Conservation (phyloP, 1,140 invertebrate genomes). For the Arctopsyche grandis region DNA sequence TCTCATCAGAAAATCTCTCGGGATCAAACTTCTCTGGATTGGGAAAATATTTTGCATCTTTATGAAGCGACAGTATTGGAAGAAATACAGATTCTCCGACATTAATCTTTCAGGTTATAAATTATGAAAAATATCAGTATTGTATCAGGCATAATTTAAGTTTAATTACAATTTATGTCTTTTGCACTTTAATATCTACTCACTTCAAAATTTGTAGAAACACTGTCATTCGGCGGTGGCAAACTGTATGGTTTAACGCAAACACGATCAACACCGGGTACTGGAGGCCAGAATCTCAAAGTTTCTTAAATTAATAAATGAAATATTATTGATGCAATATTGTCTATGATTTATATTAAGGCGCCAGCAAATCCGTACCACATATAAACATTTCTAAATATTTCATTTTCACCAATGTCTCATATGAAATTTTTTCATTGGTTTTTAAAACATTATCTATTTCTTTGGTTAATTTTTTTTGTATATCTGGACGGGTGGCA, state of each 20-base stretch:
- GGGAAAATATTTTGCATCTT: constrained; percentile 65
- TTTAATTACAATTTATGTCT: neutral
- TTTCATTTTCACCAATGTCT: constrained; percentile 61
- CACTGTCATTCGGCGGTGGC: constrained; percentile 31
- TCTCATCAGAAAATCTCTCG: constrained; percentile 65
- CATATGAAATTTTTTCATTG: constrained; percentile 59
- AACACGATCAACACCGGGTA: constrained; percentile 33
- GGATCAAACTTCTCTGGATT: constrained; percentile 68
- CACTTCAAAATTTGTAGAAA: neutral
- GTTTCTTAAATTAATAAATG: constrained; percentile 41
- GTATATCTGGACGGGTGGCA: constrained; percentile 66
- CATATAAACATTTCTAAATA: constrained; percentile 62
- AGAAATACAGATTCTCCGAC: constrained; percentile 10
- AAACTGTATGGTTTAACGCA: constrained; percentile 49
- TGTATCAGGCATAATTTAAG: neutral
- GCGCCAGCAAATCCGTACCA: constrained; percentile 55
- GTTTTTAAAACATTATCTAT: constrained; percentile 61
- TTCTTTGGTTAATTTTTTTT: constrained; percentile 69
- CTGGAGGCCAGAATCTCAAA: constrained; percentile 47
- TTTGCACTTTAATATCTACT: neutral
- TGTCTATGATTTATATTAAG: neutral
- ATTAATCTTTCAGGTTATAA: neutral
- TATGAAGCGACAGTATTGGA: constrained; percentile 56
- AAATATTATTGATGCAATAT: neutral
- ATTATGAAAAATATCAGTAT: neutral